phyloP scores from a whole-genome alignment of 1,140 invertebrate species.

The Macrobrachium nipponense region DNA sequence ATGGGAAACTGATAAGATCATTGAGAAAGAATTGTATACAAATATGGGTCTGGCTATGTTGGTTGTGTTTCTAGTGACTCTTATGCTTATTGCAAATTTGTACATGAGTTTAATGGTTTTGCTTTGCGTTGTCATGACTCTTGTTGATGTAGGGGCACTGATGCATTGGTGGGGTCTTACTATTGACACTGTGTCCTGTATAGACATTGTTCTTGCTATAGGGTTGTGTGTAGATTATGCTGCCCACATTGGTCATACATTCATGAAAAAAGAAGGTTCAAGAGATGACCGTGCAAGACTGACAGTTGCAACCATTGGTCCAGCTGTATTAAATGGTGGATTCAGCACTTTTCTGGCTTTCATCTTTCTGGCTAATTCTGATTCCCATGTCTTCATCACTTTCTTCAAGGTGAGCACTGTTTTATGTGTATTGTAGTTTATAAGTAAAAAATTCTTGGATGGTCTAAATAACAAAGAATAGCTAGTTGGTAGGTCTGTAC shows the following conservation, averaged over 20 bases:
- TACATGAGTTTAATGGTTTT: slow-evolving; percentile 79
- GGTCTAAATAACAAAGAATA: not conserved
- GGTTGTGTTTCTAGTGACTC: slow-evolving; percentile 84
- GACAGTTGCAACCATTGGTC: slow-evolving; percentile 82
- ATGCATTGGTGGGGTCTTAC: slow-evolving; percentile 87
- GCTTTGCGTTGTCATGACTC: slow-evolving; percentile 80
- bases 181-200: slow-evolving; percentile 87
- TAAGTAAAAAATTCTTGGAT: slow-evolving; percentile 55
- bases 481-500: not conserved
- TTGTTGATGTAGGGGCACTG: slow-evolving; percentile 83
- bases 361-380: slow-evolving; percentile 78
- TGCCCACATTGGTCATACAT: slow-evolving; percentile 83
- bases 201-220: slow-evolving; percentile 83
- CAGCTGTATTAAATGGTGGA: slow-evolving; percentile 84
- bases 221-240: slow-evolving; percentile 91
- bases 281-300: slow-evolving; percentile 75
- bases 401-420: slow-evolving; percentile 78
- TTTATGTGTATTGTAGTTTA: too few species aligned
- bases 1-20: slow-evolving; percentile 83
- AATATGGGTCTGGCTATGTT: slow-evolving; percentile 83
- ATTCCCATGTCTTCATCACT: slow-evolving; percentile 82
- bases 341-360: slow-evolving; percentile 83
- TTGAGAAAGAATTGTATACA: slow-evolving; percentile 80
- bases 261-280: slow-evolving; percentile 75
- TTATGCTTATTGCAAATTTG: slow-evolving; percentile 84